These are phyloP conservation scores for Lasioglossum figueresi DNA, from an alignment of 2,888 invertebrate genomes.

Conservation along the genomic window DNA sequence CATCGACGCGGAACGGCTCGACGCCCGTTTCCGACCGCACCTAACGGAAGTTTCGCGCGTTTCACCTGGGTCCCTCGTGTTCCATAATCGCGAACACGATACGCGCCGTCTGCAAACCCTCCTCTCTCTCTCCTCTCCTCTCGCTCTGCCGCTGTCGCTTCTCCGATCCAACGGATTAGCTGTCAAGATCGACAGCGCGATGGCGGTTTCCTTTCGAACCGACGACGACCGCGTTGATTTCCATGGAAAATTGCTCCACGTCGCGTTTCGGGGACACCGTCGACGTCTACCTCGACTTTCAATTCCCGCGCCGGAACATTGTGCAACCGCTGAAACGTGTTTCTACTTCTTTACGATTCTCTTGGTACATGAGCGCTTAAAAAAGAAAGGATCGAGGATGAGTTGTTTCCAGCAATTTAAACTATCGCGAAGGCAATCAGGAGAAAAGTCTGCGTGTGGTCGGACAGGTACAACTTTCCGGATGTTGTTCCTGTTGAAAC, in stretches of 20 bases:
- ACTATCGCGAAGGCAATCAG: neutral
- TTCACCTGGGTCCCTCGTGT: constrained; percentile 52
- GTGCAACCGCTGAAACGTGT: neutral
- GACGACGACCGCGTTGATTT: constrained; percentile 25
- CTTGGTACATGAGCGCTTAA: neutral
- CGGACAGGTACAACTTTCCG: too few relatives aligned
- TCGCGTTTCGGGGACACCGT: neutral
- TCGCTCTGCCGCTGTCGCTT: constrained; percentile 15
- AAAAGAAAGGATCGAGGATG: neutral
- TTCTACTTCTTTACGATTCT: neutral
- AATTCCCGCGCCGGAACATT: neutral
- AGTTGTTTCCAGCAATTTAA: neutral
- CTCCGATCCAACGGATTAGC: constrained; percentile 40
- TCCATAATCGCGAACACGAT: constrained; percentile 60
- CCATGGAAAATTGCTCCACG: constrained; percentile 37
- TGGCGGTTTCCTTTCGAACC: constrained; percentile 46
- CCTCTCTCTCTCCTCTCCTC: neutral
- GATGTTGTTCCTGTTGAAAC: neutral
- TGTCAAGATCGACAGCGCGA: constrained; percentile 49
- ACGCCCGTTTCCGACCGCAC: constrained; percentile 62
- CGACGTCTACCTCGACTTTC: neutral
- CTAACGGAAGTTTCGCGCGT: constrained; percentile 63
- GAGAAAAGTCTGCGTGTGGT: neutral
- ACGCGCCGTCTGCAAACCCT: constrained; percentile 5
- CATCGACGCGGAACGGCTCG: constrained; percentile 53